Base-by-base conservation (phyloP, 2,888 invertebrate genomes). In the Eupithecia abbreviata region DNA sequence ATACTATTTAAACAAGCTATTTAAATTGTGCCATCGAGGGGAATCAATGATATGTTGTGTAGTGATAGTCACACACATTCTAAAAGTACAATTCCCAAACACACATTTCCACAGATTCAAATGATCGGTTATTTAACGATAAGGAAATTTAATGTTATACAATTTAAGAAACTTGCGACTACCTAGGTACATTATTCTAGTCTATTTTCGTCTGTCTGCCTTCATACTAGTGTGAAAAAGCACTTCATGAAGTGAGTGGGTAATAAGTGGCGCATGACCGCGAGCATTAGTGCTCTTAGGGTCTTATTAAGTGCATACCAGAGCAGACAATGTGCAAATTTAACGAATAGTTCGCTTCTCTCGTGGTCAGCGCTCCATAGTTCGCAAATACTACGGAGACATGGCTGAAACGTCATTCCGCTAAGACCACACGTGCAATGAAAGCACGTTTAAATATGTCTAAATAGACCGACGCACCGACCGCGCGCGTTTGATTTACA, bases 301-400 rank as follows among this genome's bases (percentile, higher is more conserved):
- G 82, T 81, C 79, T 75, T 80, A 76, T 82, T 81, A 84, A 84
- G 81, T 83, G 84, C 82, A 84, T 84, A 81, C 81, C 83, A 81
- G 76, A 74, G 77, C 77, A 83, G 82, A 86, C 86, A 83, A 83
- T 85, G 86, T 83, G 84, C 85, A 87, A 85, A 87, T 88, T 86
- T 86, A 85, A 85, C 84, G 84, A 87, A 89, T 89, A 88, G 84
- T 87, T 88, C 83, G 86, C 85, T 84, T 84, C 58, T 58, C 58
- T 58, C 18, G 85, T 85, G 87, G 85, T 84, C 84, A 83, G 85
- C 81, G 81, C 81, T 80, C 84, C 86, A 88, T 88, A 88, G 89
- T 90, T 88, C 83, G 84, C 87, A 87, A 89, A 88, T 89, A 88
- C 85, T 82, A 18, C 47, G 9, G 47, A 47, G 47, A 42, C 67